Percentiles rank a stretch among this genome's conserved stretches.
phyloP scores from a whole-genome alignment of 2,113 vertebrate genomes.

The Illadopsis cleaveri region DNA sequence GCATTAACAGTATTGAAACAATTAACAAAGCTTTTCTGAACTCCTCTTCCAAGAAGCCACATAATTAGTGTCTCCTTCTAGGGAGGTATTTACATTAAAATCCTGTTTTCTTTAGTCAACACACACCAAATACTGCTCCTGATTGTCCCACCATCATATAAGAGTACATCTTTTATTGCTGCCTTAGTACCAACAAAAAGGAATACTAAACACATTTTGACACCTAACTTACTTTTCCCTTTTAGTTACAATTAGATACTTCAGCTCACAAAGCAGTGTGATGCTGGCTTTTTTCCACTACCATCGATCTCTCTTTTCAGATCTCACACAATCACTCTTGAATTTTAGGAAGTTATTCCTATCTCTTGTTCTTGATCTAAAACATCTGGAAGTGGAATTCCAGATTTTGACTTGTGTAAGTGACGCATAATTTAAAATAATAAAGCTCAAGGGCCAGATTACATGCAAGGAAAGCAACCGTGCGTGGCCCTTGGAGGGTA shows the following conservation, averaged over 20 bases:
- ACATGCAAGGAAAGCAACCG: neutral
- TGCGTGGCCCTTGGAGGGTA: neutral
- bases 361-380: constrained; percentile 13
- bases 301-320: neutral
- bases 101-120: neutral
- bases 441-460: constrained; percentile 40
- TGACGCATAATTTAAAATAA: constrained; percentile 44
- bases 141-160: neutral
- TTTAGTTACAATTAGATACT: neutral
- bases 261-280: neutral
- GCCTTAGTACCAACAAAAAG: neutral
- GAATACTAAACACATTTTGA: neutral
- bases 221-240: neutral
- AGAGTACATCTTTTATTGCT: neutral
- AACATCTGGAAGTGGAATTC: constrained; percentile 47
- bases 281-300: neutral
- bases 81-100: neutral
- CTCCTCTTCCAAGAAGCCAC: neutral
- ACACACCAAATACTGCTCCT: neutral
- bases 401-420: constrained; percentile 14
- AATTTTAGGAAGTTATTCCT: constrained; percentile 2
- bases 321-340: neutral
- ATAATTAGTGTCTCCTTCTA: neutral
- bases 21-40: neutral
- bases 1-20: neutral